phyloP scores from a whole-genome alignment of 2,888 invertebrate genomes.

The Chrysodeixis includens region DNA sequence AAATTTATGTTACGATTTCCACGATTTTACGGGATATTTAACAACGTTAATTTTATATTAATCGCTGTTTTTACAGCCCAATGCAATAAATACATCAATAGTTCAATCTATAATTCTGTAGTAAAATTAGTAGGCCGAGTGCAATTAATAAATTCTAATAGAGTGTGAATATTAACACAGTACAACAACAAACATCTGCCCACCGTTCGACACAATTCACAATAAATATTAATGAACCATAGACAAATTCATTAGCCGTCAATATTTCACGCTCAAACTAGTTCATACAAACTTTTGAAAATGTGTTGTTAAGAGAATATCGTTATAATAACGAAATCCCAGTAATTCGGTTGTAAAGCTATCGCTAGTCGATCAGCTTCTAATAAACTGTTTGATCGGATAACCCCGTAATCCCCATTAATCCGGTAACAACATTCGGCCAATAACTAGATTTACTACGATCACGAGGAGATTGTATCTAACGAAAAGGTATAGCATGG shows the following conservation, averaged over 20 bases:
- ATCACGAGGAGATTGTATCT: slow-evolving; percentile 14
- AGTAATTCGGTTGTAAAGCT: slow-evolving; percentile 30
- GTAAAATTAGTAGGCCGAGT: not conserved
- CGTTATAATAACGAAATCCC: slow-evolving; percentile 4
- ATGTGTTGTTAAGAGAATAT: slow-evolving; percentile 2
- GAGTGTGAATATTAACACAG: not conserved
- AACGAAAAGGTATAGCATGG: not conserved
- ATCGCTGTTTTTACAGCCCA: no score
- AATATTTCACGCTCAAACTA: not conserved
- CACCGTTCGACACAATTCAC: not conserved
- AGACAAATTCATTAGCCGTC: not conserved
- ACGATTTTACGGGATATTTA: no score
- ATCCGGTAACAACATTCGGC: slow-evolving; percentile 38
- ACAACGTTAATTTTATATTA: no score
- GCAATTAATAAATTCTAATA: not conserved
- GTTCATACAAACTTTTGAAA: not conserved
- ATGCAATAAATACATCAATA: no score
- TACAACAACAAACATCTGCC: not conserved
- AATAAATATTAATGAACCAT: not conserved
- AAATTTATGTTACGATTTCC: not conserved
- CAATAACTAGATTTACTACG: slow-evolving; percentile 34
- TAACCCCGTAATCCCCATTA: slow-evolving; percentile 51
- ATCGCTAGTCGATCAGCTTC: slow-evolving; percentile 28
- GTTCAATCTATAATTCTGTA: no score
- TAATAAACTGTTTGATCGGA: slow-evolving; percentile 44